Evolutionary conservation across 2,113 vertebrate species (phyloP), one percentile per base, ranked within the genome.

Genomic region (Gymnarchus niloticus): DNA sequence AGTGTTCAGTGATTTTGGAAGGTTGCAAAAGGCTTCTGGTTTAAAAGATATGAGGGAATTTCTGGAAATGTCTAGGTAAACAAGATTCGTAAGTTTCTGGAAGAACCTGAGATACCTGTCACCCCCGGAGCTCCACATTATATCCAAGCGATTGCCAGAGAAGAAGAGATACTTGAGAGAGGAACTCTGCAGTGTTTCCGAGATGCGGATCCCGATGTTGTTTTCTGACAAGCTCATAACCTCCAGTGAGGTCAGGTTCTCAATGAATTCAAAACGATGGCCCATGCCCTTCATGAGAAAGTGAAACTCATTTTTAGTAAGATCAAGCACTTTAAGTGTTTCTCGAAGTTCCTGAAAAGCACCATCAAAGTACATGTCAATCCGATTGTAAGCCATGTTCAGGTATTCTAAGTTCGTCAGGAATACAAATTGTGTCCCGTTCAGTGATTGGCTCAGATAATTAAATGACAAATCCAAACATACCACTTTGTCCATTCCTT

Each of bases 381-480:
- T 92, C 69, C 95, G 92, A 57, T 96, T 96, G 89, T 93, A 87
- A 1, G 95, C 92, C 91, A 96, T 89, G 86, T 94, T 91, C 69
- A 96, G 92, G 85, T 90, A 93, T 21, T 78, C 51, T 69, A 96
- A 85, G 1, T 92, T 91, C 56, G 56, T 91, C 85, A 95, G 81
- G 25, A 2, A 44, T 1, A 23, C 0, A 86, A 96, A 96, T 23
- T 91, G 56, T 0, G 84, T 87, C 0, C 85, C 65, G 28, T 85
- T 92, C 59, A 95, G 78, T 14, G 93, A 48, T 81, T 95, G 93
- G 82, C 91, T 95, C 86, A 95, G 93, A 87, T 95, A 96, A 89
- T 96, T 96, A 84, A 88, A 92, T 37, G 95, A 95, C 87, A 96
- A 89, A 88, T 95, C 92, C 65, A 96, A 89, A 88, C 95, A 96